phyloP scores from a whole-genome alignment of 2,113 vertebrate species.

The Tachycineta bicolor region DNA sequence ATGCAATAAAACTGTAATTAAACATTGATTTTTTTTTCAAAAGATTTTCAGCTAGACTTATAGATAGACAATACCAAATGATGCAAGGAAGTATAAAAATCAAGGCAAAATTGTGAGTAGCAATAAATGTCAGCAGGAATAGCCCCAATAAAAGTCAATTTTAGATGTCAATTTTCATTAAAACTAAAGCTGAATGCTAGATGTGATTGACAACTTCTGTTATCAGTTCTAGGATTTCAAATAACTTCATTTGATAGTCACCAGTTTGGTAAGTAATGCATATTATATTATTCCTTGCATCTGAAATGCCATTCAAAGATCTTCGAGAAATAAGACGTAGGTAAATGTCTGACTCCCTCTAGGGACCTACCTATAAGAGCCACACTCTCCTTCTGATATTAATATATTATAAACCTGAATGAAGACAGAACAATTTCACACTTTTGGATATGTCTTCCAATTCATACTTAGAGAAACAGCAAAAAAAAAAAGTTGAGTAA shows the following conservation, averaged over 20 bases:
- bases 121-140: neutral
- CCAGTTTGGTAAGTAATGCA: neutral
- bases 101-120: neutral
- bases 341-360: neutral
- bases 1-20: neutral
- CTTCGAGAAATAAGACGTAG: neutral
- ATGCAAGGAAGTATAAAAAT: neutral
- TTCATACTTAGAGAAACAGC: neutral
- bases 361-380: neutral
- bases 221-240: neutral
- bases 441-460: neutral
- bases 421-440: neutral
- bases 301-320: neutral
- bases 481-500: neutral
- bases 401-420: neutral
- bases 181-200: neutral
- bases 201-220: neutral
- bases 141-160: neutral
- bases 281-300: neutral
- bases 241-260: neutral
- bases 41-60: neutral
- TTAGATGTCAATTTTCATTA: constrained; percentile 9
- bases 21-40: neutral
- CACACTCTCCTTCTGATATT: neutral
- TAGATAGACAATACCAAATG: neutral